Conservation (phyloP, 2,888 invertebrate species). For the Pyrrhopygopsis socrates region DNA sequence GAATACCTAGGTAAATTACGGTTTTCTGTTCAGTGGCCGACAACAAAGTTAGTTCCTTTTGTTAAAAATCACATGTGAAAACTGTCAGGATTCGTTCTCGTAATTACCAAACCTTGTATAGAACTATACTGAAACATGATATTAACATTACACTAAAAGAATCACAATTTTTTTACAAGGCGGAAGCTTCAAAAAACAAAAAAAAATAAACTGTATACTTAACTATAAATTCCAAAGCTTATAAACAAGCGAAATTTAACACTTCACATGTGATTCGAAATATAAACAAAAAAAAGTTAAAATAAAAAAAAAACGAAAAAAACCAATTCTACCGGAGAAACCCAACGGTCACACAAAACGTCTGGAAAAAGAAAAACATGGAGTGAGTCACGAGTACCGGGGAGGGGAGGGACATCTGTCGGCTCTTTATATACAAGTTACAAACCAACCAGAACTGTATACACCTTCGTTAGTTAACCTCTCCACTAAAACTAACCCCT, state of each 20-base stretch:
- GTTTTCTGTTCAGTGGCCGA: slow-evolving; percentile 70
- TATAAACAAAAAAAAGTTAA: slow-evolving; percentile 83
- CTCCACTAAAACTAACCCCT: background rate
- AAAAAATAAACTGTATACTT: slow-evolving; percentile 22
- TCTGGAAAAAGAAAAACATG: slow-evolving; percentile 91
- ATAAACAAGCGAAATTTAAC: slow-evolving; percentile 6
- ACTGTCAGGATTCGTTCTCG: background rate
- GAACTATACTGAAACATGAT: too few relatives aligned
- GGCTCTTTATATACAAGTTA: background rate
- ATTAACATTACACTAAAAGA: too few relatives aligned
- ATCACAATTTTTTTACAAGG: too few relatives aligned
- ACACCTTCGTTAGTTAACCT: background rate
- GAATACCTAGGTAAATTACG: slow-evolving; percentile 30
- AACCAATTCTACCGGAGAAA: slow-evolving; percentile 93
- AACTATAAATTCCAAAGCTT: slow-evolving; percentile 10
- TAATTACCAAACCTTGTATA: background rate
- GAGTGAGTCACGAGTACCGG: slow-evolving; percentile 88
- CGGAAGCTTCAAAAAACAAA: too few relatives aligned
- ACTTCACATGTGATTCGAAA: slow-evolving; percentile 89
- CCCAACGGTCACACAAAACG: slow-evolving; percentile 92
- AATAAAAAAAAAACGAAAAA: slow-evolving; percentile 88
- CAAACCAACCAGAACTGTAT: background rate
- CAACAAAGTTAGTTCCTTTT: slow-evolving; percentile 90
- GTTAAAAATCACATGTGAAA: slow-evolving; percentile 88
- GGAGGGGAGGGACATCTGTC: slow-evolving; percentile 69